phyloP scores from a whole-genome alignment of 23 tunicate species.

The Styela clava region DNA sequence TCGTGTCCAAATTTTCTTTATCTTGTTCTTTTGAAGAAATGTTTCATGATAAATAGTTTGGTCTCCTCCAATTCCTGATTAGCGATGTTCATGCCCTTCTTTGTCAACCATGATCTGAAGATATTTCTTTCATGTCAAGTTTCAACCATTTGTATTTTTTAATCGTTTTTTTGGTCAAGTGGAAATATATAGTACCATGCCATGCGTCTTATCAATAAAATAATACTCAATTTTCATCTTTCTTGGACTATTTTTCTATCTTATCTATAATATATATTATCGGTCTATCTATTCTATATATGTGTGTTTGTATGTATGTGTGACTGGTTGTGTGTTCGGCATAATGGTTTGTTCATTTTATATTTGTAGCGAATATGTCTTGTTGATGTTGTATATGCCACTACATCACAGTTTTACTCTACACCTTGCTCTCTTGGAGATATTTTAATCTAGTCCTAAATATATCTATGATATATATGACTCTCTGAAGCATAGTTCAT shows the following conservation, averaged over 20 bases:
- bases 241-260: background rate
- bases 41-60: no score
- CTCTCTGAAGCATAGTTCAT: no score
- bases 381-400: background rate
- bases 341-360: background rate
- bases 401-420: background rate
- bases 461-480: background rate
- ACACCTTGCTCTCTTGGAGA: background rate
- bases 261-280: background rate
- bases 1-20: no score
- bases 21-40: no score
- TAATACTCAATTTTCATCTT: background rate
- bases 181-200: background rate
- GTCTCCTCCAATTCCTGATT: no score
- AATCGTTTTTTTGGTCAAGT: background rate
- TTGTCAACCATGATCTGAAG: no score
- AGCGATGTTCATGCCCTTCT: no score
- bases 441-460: background rate
- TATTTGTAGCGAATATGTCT: background rate
- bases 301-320: no score
- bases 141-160: no score
- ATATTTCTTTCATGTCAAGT: no score
- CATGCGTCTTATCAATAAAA: background rate
- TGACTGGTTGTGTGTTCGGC: background rate
- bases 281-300: background rate